phyloP scores from a whole-genome alignment of 2,797 vertebrate species.

The Lacerta bilineata region DNA sequence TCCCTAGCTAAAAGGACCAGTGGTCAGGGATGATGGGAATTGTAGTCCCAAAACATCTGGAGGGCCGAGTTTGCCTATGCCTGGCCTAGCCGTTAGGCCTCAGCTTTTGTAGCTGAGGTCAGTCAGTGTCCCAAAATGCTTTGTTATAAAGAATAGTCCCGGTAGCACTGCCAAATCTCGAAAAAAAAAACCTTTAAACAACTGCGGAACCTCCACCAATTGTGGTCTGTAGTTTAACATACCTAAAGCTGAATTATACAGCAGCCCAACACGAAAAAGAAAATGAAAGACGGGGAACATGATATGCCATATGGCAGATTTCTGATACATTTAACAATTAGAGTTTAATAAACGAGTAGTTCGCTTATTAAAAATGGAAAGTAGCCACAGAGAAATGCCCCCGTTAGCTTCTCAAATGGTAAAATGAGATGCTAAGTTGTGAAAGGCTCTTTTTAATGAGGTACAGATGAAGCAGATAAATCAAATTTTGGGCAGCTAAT shows the following conservation, averaged over 20 bases:
- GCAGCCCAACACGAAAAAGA: background rate
- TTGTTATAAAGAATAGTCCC: background rate
- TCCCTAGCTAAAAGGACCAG: no score
- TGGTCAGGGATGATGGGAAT: no score
- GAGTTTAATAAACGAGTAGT: slow-evolving; percentile 15
- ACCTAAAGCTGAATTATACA: accelerated
- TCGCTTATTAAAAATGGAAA: background rate
- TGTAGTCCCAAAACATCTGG: no score
- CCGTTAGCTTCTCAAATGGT: background rate
- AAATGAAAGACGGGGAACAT: background rate
- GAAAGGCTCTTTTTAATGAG: background rate
- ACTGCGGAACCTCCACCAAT: background rate
- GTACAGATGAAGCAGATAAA: slow-evolving; percentile 4
- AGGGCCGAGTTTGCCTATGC: no score
- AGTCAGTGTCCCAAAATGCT: background rate
- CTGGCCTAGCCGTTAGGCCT: no score
- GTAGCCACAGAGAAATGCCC: slow-evolving; percentile 2
- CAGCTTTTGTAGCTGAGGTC: no score
- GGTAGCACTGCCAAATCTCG: background rate
- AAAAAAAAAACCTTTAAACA: background rate
- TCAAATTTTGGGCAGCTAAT: background rate
- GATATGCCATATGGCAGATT: background rate
- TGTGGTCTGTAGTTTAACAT: background rate
- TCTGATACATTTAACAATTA: background rate
- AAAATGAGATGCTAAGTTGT: background rate